Evolutionary conservation across 1,140 invertebrate species (phyloP), one percentile per base, ranked within the genome.

Genomic region (Dreissena polymorpha): DNA sequence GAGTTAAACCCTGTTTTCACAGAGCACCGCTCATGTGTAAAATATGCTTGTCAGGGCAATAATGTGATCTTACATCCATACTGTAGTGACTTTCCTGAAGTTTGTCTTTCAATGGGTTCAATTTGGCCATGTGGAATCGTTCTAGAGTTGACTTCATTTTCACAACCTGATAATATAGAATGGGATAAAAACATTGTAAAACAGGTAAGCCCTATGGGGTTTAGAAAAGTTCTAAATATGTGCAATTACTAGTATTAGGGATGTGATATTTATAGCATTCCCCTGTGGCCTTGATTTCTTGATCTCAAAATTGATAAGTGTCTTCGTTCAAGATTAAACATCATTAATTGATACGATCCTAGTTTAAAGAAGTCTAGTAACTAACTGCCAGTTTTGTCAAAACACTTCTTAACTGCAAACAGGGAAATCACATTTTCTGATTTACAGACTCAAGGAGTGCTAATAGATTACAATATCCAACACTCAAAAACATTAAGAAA

Each of bases 121-220:
- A 91, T 93, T 97, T 97, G 27, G 96, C 96, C 87, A 95, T 94
- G 92, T 98, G 96, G 93, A 98, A 99, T 90, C 96, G 95, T 75
- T 97, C 95, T 74, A 99, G 91, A 0, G 97, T 97, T 86, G 96
- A 96, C 83, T 98, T 96, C 95, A 98, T 98, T 88, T 95, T 95
- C 25, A 92, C 78, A 55, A 92, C 89, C 91, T 92, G 85, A 27
- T 68, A 77, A 51, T 25, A 67, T 53, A 14, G 13, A 49, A 57
- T 21, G 18, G 29, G 18, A 27, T 70, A 16, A 21, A 16, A 8
- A 29, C 65, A 68, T 68, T n/a, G 23, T n/a, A 63, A n/a, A 63
- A n/a, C 18, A 12, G 3, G 27, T 68, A 8, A 8, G 27, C 27
- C 18, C 21, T 7, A 68, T 25, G 65, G 21, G 3, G 5, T 68